phyloP scores from a whole-genome alignment of 1,140 invertebrate species.

The Bombus terrestris region DNA sequence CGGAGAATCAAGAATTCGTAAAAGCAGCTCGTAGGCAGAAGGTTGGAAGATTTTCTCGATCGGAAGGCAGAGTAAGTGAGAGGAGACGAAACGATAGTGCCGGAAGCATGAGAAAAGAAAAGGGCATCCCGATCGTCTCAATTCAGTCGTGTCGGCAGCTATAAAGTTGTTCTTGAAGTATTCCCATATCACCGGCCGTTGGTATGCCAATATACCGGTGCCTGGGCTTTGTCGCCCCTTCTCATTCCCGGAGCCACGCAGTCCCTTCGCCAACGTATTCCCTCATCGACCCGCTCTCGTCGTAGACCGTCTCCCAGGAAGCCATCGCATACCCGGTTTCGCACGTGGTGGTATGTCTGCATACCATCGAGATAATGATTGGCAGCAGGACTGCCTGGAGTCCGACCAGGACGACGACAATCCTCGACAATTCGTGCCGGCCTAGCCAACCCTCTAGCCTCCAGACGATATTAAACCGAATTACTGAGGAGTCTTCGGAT shows the following conservation, averaged over 20 bases:
- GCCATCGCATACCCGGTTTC: slow-evolving; percentile 74
- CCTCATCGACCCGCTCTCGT: slow-evolving; percentile 57
- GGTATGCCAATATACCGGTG: slow-evolving; percentile 81
- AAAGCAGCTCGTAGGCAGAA: background rate
- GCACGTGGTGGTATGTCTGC: slow-evolving; percentile 77
- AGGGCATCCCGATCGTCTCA: slow-evolving; percentile 42
- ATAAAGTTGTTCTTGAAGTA: slow-evolving; percentile 80
- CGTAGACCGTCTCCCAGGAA: slow-evolving; percentile 62
- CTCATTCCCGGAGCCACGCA: slow-evolving; percentile 58
- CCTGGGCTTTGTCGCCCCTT: slow-evolving; percentile 73
- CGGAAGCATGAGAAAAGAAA: background rate
- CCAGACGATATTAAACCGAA: slow-evolving; percentile 42
- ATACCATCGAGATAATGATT: slow-evolving; percentile 78
- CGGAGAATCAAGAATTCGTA: background rate
- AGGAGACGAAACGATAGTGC: background rate
- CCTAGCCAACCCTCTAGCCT: background rate
- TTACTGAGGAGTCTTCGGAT: background rate
- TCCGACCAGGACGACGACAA: slow-evolving; percentile 56
- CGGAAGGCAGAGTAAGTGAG: background rate
- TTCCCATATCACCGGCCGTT: slow-evolving; percentile 77
- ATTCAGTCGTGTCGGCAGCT: slow-evolving; percentile 58
- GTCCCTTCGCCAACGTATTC: slow-evolving; percentile 69
- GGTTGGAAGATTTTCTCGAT: too few relatives aligned
- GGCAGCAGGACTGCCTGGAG: slow-evolving; percentile 65
- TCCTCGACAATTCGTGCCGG: slow-evolving; percentile 34